Conservation (phyloP, 2,113 vertebrate genomes). For the Euleptes europaea region DNA sequence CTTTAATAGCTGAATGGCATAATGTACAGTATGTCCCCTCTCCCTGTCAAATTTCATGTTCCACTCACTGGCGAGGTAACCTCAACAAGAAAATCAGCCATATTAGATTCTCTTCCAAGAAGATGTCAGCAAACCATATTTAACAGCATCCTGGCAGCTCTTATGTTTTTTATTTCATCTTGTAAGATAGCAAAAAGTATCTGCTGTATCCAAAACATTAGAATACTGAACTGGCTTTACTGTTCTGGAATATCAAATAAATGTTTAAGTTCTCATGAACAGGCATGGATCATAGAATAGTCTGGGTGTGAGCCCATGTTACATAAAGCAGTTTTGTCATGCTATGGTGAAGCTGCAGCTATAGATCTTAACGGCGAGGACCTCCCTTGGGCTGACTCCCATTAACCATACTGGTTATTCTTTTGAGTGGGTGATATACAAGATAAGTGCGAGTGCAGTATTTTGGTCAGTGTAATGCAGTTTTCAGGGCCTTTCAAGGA, state of each 20-base stretch:
- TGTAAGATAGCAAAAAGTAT: background rate
- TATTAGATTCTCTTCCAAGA: conserved; percentile 17
- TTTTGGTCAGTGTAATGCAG: background rate
- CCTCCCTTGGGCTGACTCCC: background rate
- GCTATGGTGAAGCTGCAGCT: background rate
- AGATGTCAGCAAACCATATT: conserved; percentile 3
- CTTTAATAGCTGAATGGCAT: conserved; percentile 14
- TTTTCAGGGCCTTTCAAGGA: background rate
- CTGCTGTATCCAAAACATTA: background rate
- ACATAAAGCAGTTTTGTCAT: background rate
- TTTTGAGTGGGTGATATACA: background rate
- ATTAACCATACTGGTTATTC: background rate
- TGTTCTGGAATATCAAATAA: background rate
- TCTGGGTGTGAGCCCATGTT: background rate
- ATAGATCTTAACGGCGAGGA: background rate
- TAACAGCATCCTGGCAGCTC: background rate
- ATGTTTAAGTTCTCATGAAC: background rate
- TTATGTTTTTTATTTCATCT: background rate
- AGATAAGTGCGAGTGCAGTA: background rate
- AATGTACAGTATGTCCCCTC: background rate
- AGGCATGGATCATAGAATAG: background rate
- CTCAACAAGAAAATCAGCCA: background rate
- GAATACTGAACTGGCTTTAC: background rate
- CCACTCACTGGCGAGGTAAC: background rate
- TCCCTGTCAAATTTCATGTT: conserved; percentile 9